Evolutionary conservation across 1,140 invertebrate genomes (phyloP), one percentile per base, ranked within the genome.

Genomic region (Drosophila ohnishii): DNA sequence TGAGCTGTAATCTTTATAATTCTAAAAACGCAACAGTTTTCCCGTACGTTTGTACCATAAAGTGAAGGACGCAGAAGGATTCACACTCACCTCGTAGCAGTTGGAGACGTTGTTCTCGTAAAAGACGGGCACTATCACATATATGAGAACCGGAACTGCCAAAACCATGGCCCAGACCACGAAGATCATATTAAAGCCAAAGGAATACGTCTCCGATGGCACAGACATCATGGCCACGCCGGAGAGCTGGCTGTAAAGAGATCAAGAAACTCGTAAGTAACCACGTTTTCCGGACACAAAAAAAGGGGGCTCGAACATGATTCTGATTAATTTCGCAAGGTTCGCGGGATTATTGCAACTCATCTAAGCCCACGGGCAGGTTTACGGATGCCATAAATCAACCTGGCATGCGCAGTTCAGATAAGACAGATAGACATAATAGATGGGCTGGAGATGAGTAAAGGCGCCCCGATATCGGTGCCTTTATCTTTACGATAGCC

Each of bases 51-150:
- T 25, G 30, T 7, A 16, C 1, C 9, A 35, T 22, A 2, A 3
- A 53, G 13, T 8, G 22, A 14, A 8, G 32, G 6, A 57, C 16
- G 16, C 11, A 53, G 11, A 25, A 32, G 7, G 28, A 32, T 8
- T 14, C 16, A 4, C n/a, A 62, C 75, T 89, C 93, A 96, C 96
- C 94, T 97, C 95, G 92, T 97, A 97, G 28, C 95, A 95, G 55
- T 96, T 97, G n/a, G 95, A 96, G 13, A 96, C 94, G 91, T 95
- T 94, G 8, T 97, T 93, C 19, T 94, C 94, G 78, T 95, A 97
- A 90, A 97, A 97, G 0, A 97, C 95, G 2, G 97, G 97, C 16
- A 97, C 93, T 84, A 96, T 97, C 9, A 96, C 92, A 28, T 92
- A 92, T 14, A 94, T 94, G 70, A 97, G 94, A 0, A 94, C 93